A percentile compares a stretch with the other conserved stretches of the same genome.
Evolutionary conservation across 2,113 vertebrate genomes (phyloP).

Genomic region (Chlorodrepanis virens): DNA sequence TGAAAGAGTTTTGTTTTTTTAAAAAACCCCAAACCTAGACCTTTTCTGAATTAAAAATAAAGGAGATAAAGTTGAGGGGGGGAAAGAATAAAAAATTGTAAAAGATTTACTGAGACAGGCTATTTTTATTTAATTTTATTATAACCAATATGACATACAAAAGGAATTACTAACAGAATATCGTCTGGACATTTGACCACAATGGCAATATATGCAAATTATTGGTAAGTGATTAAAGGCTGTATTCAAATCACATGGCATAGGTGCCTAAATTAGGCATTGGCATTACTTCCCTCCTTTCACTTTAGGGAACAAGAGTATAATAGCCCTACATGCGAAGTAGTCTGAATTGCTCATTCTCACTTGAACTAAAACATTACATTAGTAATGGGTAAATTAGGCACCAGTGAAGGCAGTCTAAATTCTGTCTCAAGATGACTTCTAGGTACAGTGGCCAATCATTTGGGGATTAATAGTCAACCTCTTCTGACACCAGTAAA

Average conservation of each 20-base stretch:
- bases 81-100: not conserved
- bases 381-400: constrained; percentile 10
- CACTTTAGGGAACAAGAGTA: not conserved
- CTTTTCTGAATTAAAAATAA: constrained; percentile 10
- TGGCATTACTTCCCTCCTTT: not conserved
- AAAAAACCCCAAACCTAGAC: not conserved
- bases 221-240: not conserved
- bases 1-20: not conserved
- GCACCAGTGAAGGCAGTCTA: not conserved
- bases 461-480: not conserved
- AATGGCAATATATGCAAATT: not conserved
- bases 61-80: not conserved
- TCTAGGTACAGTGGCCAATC: not conserved
- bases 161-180: not conserved
- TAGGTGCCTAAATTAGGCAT: not conserved
- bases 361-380: not conserved
- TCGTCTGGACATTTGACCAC: not conserved
- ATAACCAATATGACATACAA: not conserved
- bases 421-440: not conserved
- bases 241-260: not conserved
- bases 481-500: not conserved
- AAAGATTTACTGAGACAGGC: not conserved
- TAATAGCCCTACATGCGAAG: not conserved
- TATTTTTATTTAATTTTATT: not conserved
- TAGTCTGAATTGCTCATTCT: not conserved